Percentiles rank a stretch among this genome's conserved stretches.
phyloP scores from a whole-genome alignment of 2,113 vertebrate genomes.

The Lucifuga dentata region DNA sequence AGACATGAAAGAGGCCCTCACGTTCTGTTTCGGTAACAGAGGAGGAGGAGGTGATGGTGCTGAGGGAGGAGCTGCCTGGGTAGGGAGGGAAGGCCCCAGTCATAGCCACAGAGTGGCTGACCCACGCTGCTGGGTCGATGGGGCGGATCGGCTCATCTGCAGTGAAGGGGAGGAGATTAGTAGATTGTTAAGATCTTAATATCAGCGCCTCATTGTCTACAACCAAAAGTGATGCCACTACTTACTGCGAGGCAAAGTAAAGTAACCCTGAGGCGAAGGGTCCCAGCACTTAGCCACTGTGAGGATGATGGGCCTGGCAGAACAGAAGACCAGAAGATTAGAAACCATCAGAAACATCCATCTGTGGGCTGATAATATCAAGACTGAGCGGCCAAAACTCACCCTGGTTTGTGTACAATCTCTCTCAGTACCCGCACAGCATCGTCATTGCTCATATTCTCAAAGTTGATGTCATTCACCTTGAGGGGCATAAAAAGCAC shows the following conservation, averaged over 20 bases:
- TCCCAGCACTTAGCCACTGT: constrained; percentile 95
- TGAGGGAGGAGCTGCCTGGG: constrained; percentile 88
- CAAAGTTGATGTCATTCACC: constrained; percentile 94
- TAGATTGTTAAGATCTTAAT: background rate
- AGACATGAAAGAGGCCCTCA: constrained; percentile 52
- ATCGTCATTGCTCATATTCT: constrained; percentile 94
- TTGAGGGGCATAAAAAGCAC: constrained; percentile 37
- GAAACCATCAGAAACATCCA: background rate
- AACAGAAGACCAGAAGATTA: background rate
- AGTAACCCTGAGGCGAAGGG: constrained; percentile 91
- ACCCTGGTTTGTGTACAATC: constrained; percentile 93
- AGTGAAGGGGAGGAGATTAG: background rate
- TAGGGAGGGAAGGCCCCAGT: constrained; percentile 88
- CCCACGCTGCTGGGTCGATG: constrained; percentile 91
- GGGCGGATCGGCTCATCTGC: constrained; percentile 91
- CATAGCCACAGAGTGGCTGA: constrained; percentile 89
- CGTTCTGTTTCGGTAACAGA: constrained; percentile 88
- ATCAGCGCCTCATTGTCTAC: no score
- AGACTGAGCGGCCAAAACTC: constrained; percentile 35
- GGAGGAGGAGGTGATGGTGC: constrained; percentile 88
- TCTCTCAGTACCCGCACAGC: constrained; percentile 90
- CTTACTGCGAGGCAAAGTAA: constrained; percentile 92
- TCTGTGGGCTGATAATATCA: background rate
- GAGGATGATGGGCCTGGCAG: constrained; percentile 89
- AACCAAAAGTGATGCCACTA: constrained; percentile 13